These are phyloP conservation scores for Aradus depressus DNA, from an alignment of 2,888 invertebrate genomes.

Conservation along the genomic window DNA sequence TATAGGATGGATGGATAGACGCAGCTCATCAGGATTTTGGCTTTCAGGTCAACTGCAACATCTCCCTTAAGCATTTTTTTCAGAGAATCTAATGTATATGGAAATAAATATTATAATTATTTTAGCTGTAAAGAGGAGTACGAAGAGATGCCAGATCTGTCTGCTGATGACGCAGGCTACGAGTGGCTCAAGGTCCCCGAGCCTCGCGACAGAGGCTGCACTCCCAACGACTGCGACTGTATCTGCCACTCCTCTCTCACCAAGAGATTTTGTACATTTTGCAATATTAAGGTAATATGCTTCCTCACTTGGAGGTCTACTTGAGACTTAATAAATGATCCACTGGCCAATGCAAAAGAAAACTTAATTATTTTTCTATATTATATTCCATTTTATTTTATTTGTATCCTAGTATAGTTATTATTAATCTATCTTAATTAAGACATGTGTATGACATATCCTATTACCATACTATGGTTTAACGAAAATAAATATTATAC, in stretches of 20 bases:
- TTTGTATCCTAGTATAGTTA: neutral
- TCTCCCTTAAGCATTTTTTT: too few relatives aligned
- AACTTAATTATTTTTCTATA: neutral
- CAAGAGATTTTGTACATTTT: constrained; percentile 23
- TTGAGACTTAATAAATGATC: neutral
- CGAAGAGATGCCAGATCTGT: constrained; percentile 22
- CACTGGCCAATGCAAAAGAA: neutral
- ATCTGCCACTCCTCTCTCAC: constrained; percentile 41
- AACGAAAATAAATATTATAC: too few relatives aligned
- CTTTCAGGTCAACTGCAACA: too few relatives aligned
- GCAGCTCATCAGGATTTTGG: too few relatives aligned
- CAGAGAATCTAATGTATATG: neutral
- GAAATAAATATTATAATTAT: neutral
- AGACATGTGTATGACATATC: too few relatives aligned
- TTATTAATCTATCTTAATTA: constrained; percentile 3
- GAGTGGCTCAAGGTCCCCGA: constrained; percentile 18
- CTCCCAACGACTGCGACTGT: constrained; percentile 41
- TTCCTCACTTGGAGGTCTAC: too few relatives aligned
- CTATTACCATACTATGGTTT: too few relatives aligned
- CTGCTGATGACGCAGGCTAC: constrained; percentile 16
- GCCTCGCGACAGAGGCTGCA: constrained; percentile 16
- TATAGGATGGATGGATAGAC: too few relatives aligned
- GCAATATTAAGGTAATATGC: constrained; percentile 26
- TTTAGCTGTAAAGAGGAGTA: constrained; percentile 20
- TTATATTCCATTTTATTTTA: neutral